These are phyloP conservation scores for Gnatocerus cornutus DNA, from an alignment of 2,888 invertebrate genomes.

Conservation along the genomic window DNA sequence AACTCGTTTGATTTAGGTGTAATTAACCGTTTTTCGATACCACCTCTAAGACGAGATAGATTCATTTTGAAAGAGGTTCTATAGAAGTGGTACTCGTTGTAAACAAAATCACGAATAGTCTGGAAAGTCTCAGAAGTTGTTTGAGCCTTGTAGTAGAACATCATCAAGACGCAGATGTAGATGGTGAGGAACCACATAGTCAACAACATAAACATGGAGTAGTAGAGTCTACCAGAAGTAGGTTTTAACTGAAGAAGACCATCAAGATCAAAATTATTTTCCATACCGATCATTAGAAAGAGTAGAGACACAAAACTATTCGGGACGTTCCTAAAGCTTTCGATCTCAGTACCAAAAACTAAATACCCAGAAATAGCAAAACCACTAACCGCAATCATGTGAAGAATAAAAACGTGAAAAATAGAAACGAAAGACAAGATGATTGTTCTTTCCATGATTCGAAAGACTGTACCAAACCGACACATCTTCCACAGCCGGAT, in stretches of 20 bases:
- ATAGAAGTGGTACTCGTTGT: not conserved
- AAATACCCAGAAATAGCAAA: constrained; percentile 26
- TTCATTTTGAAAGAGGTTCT: constrained; percentile 2
- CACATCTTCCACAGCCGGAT: constrained; percentile 63
- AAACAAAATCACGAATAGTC: not conserved
- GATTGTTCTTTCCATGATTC: constrained; percentile 61
- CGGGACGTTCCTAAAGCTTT: not conserved
- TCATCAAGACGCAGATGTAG: not conserved
- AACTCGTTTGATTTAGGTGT: constrained; percentile 6
- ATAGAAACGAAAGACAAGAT: constrained; percentile 50
- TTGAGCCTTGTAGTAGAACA: constrained; percentile 2
- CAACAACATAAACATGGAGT: not conserved
- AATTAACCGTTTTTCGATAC: not conserved
- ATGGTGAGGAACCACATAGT: not conserved
- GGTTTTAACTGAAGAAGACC: not conserved
- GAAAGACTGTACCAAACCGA: constrained; percentile 60
- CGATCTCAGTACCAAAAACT: not conserved
- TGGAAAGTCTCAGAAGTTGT: not conserved
- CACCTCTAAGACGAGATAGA: not conserved
- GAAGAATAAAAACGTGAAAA: not conserved
- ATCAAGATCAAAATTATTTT: not conserved
- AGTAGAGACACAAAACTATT: not conserved
- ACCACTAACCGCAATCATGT: constrained; percentile 45
- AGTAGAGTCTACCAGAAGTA: not conserved
- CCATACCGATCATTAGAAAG: not conserved